These are phyloP conservation scores for Ceratina japonica DNA, from an alignment of 1,140 invertebrate genomes.

Conservation along the genomic window DNA sequence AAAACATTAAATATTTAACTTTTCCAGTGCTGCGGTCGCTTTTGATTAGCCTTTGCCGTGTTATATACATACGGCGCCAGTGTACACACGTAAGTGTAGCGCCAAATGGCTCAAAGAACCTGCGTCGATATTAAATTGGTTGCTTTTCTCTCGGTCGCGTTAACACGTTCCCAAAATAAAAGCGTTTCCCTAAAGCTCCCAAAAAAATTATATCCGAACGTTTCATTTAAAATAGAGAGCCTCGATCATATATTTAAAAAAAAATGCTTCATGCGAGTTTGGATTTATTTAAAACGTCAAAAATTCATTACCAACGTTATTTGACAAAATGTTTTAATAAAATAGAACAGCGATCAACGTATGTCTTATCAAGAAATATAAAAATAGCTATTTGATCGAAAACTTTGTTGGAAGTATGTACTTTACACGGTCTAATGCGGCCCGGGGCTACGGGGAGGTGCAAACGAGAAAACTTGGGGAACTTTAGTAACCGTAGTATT, in stretches of 20 bases:
- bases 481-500: slow-evolving; percentile 59
- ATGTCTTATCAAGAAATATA: no score
- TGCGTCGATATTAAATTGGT: slow-evolving; percentile 10
- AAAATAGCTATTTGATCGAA: no score
- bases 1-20: slow-evolving; percentile 20
- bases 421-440: slow-evolving; percentile 33
- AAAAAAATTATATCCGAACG: no score
- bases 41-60: slow-evolving; percentile 23
- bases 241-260: no score
- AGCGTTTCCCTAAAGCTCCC: no score
- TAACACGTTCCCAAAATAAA: neutral
- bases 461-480: slow-evolving; percentile 60
- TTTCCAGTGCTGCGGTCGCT: slow-evolving; percentile 18
- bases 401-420: neutral
- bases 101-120: slow-evolving; percentile 14
- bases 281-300: no score
- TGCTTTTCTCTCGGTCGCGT: neutral
- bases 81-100: slow-evolving; percentile 10
- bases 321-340: no score
- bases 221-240: no score
- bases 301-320: no score
- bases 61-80: neutral
- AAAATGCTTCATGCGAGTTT: no score
- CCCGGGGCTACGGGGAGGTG: slow-evolving; percentile 14
- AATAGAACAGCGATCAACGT: no score